These are phyloP conservation scores for Antheraea pernyi DNA, from an alignment of 1,140 invertebrate species.

Conservation along the genomic window DNA sequence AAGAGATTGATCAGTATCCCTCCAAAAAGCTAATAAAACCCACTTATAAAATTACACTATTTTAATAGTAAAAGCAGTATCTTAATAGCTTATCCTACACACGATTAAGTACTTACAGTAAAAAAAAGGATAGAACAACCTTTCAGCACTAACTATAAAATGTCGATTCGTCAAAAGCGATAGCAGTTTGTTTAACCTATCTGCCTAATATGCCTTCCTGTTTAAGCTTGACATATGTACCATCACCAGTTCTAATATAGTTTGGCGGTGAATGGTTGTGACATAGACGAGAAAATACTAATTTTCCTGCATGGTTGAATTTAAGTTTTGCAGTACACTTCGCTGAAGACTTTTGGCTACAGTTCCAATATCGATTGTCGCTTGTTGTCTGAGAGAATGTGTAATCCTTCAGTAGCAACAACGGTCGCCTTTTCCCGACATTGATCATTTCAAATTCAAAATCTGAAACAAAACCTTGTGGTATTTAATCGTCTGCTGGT, in stretches of 20 bases:
- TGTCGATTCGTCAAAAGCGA: too few relatives aligned
- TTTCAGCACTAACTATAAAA: too few relatives aligned
- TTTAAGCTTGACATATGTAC: background rate
- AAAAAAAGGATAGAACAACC: too few relatives aligned
- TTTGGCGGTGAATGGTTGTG: conserved; percentile 39
- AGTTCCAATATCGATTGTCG: conserved; percentile 54
- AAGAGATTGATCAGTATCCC: too few relatives aligned
- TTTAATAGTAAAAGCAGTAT: too few relatives aligned
- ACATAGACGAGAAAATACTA: conserved; percentile 32
- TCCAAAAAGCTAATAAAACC: too few relatives aligned
- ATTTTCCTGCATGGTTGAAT: conserved; percentile 35
- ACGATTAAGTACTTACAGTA: too few relatives aligned
- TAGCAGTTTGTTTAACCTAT: too few relatives aligned
- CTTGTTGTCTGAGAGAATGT: conserved; percentile 53
- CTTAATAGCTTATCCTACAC: too few relatives aligned
- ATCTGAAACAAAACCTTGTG: conserved; percentile 25
- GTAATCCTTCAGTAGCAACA: conserved; percentile 38
- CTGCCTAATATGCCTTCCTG: too few relatives aligned
- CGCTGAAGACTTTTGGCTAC: conserved; percentile 39
- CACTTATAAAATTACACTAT: too few relatives aligned
- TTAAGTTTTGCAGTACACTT: conserved; percentile 45
- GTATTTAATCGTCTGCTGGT: background rate
- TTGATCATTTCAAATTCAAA: conserved; percentile 35
- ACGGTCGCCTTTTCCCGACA: conserved; percentile 35
- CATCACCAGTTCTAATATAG: conserved; percentile 6